Conservation (phyloP, 2,888 invertebrate species). For the Sinopyrophorus schimmeli region DNA sequence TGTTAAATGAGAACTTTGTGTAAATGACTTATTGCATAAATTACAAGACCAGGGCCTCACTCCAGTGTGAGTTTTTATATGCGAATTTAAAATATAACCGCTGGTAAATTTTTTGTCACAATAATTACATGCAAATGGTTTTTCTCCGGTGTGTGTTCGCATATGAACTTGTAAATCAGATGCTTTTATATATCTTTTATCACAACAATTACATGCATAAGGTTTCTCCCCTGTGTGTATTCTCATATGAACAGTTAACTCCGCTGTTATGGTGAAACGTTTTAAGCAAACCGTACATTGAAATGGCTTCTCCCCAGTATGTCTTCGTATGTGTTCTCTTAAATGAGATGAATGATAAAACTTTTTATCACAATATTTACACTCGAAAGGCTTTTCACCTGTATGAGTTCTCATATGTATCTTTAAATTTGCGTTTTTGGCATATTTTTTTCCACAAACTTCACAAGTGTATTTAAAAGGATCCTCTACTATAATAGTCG, state of each 20-base stretch:
- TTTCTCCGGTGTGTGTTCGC: constrained; percentile 53
- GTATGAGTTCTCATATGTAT: constrained; percentile 35
- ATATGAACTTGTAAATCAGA: constrained; percentile 60
- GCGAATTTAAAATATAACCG: constrained; percentile 63
- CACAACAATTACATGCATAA: constrained; percentile 60
- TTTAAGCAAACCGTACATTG: constrained; percentile 50
- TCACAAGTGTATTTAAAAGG: constrained; percentile 27
- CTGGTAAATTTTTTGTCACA: constrained; percentile 61
- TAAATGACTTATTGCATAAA: constrained; percentile 62
- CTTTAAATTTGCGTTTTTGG: constrained; percentile 33
- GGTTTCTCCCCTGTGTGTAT: constrained; percentile 61
- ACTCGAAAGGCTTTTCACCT: constrained; percentile 52
- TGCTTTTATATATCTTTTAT: constrained; percentile 60
- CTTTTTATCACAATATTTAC: constrained; percentile 52
- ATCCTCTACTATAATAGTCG: constrained; percentile 33
- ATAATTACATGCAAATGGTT: constrained; percentile 47
- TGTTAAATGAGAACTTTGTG: constrained; percentile 64
- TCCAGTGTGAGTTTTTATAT: constrained; percentile 65
- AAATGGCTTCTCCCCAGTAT: constrained; percentile 53
- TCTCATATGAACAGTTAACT: constrained; percentile 57
- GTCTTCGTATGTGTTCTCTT: constrained; percentile 49
- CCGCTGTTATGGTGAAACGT: constrained; percentile 49
- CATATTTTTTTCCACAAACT: constrained; percentile 32
- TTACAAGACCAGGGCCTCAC: constrained; percentile 64
- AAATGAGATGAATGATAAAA: constrained; percentile 53